These are phyloP conservation scores for Anthophora plumipes DNA, from an alignment of 2,888 invertebrate genomes.

Conservation along the genomic window DNA sequence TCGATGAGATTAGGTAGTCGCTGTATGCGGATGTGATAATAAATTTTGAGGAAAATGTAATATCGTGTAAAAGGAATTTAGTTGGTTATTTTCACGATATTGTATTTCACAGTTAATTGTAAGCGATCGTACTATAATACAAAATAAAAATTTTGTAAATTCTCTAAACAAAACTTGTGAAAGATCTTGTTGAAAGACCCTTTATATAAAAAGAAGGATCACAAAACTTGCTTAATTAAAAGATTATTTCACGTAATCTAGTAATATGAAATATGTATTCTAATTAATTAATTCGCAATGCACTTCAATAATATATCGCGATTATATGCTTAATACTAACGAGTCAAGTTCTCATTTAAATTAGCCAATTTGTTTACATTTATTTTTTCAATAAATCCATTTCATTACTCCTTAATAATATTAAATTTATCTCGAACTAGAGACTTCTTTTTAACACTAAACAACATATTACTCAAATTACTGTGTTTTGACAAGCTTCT, in stretches of 20 bases:
- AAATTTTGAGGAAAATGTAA: no score
- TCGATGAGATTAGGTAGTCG: no score
- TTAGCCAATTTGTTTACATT: slow-evolving; percentile 28
- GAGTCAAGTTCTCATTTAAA: slow-evolving; percentile 15
- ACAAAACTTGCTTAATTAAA: neutral
- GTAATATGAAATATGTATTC: neutral
- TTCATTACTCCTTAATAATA: slow-evolving; percentile 7
- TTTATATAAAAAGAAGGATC: neutral
- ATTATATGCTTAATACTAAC: slow-evolving; percentile 34
- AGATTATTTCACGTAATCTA: neutral
- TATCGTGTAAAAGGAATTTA: no score
- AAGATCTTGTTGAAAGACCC: no score
- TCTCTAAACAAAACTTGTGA: no score
- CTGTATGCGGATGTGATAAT: no score
- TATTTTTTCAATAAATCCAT: slow-evolving; percentile 24
- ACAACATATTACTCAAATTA: neutral
- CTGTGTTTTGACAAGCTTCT: slow-evolving; percentile 14
- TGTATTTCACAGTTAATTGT: no score
- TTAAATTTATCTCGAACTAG: slow-evolving; percentile 11
- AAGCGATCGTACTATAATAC: no score
- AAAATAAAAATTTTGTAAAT: no score
- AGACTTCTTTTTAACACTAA: neutral
- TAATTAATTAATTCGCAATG: slow-evolving; percentile 41
- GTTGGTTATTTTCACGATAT: no score
- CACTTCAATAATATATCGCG: slow-evolving; percentile 36